Percentiles rank a stretch among this genome's conserved stretches.
Conservation (phyloP, 2,113 vertebrate genomes). For the Bostrychus sinensis region DNA sequence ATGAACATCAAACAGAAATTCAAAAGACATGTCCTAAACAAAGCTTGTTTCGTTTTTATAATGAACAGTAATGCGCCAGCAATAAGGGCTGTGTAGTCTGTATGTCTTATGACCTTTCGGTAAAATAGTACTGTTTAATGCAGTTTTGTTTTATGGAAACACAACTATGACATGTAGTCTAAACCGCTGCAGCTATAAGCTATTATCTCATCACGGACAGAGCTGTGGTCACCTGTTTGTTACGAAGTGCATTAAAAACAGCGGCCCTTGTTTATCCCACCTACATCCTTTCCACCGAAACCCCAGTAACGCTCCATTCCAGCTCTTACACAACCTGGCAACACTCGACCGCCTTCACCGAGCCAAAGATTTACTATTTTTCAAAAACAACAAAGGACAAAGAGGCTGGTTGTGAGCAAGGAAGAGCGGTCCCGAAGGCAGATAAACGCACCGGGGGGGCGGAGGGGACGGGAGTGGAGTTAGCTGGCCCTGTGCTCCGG, state of each 20-base stretch:
- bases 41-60: no score
- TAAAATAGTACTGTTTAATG: no score
- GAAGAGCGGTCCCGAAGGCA: constrained; percentile 32
- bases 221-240: constrained; percentile 10
- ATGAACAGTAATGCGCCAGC: no score
- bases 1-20: no score
- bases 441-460: constrained; percentile 43
- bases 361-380: constrained; percentile 62
- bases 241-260: constrained; percentile 8
- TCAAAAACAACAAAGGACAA: constrained; percentile 59
- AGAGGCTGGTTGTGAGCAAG: constrained; percentile 49
- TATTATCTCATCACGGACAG: no score
- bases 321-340: constrained; percentile 60
- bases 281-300: constrained; percentile 24
- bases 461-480: constrained; percentile 19
- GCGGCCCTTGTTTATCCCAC: constrained; percentile 19
- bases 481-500: constrained; percentile 51
- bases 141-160: no score
- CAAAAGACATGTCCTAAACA: no score
- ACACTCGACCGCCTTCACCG: constrained; percentile 14
- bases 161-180: no score
- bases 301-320: constrained; percentile 52
- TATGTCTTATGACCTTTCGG: no score
- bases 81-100: no score
- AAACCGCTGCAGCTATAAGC: no score